Conservation (phyloP, 1,140 invertebrate genomes). For the Acromyrmex heyeri region DNA sequence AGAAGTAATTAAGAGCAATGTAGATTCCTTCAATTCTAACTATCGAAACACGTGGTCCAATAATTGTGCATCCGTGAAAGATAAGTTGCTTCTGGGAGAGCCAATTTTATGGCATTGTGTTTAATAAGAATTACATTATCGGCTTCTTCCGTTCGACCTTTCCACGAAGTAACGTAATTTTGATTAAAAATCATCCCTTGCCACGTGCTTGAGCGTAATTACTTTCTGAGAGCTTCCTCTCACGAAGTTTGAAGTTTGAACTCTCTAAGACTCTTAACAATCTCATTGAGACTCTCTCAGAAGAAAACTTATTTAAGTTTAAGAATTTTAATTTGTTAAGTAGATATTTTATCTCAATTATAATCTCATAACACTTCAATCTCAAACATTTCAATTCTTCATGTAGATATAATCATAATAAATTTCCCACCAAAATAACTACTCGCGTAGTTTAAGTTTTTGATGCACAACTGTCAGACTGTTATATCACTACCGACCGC, state of each 20-base stretch:
- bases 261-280: background rate
- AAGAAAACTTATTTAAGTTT: background rate
- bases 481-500: background rate
- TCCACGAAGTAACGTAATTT: background rate
- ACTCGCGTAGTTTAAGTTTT: constrained; percentile 2
- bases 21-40: background rate
- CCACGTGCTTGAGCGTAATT: constrained; percentile 16
- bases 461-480: constrained; percentile 1
- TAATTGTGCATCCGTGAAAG: background rate
- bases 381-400: background rate
- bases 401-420: background rate
- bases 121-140: constrained; percentile 5
- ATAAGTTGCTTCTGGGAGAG: background rate
- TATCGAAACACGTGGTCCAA: background rate
- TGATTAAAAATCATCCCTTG: constrained; percentile 30
- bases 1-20: background rate
- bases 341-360: background rate
- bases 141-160: constrained; percentile 22
- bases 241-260: background rate
- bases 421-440: background rate
- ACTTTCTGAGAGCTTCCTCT: constrained; percentile 1
- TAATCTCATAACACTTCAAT: background rate
- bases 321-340: background rate
- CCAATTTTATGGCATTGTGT: constrained; percentile 2
- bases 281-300: background rate